Conservation (phyloP, 2,113 vertebrate genomes). For the Gorilla gorilla region DNA sequence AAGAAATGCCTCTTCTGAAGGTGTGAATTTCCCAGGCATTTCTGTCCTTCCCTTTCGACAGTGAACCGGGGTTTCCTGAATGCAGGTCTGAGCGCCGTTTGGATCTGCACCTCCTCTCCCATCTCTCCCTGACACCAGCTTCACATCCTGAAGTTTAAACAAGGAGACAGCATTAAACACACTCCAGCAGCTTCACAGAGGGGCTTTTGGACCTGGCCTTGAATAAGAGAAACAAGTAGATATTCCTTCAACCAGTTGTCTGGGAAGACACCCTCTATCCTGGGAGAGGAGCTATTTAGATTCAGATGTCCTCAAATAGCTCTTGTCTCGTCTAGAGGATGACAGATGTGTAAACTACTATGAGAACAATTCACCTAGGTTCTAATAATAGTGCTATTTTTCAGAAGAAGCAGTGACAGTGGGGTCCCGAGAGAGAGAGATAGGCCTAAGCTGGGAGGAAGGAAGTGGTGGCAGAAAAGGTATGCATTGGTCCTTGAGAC, state of each 20-base stretch:
- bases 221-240: neutral
- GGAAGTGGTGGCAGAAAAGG: neutral
- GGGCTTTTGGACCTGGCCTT: neutral
- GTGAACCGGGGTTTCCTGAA: neutral
- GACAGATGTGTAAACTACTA: too few relatives aligned
- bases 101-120: too few relatives aligned
- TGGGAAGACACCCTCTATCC: neutral
- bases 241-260: accelerated
- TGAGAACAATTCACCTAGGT: too few relatives aligned
- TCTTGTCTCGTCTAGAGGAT: too few relatives aligned
- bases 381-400: accelerated
- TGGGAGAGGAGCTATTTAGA: neutral
- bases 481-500: neutral
- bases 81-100: neutral
- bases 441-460: neutral
- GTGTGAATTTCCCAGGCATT: accelerated
- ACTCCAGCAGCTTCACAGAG: neutral
- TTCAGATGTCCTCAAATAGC: too few relatives aligned
- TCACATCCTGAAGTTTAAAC: neutral
- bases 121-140: neutral
- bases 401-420: neutral
- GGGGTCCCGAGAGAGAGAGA: neutral
- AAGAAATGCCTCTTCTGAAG: neutral
- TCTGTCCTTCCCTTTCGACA: neutral
- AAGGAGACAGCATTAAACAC: accelerated